Percentiles rank a stretch among this genome's conserved stretches.
These are phyloP conservation scores for Spinus olivaceus DNA, from an alignment of 2,797 vertebrate species.

Conservation along the genomic window DNA sequence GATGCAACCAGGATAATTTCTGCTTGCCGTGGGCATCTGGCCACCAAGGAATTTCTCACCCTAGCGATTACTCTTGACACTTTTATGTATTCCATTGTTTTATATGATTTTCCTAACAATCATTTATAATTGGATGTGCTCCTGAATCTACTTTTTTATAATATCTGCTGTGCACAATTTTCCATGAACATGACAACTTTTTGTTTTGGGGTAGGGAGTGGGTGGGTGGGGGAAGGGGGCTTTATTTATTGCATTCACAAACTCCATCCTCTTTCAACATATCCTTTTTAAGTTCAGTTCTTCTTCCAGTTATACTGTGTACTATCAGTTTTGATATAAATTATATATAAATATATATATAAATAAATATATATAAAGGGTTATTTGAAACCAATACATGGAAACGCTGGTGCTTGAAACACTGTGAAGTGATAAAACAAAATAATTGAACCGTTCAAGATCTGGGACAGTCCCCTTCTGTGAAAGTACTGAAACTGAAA, in stretches of 20 bases:
- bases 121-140: conserved; percentile 97
- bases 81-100: conserved; percentile 97
- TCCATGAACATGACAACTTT: conserved; percentile 89
- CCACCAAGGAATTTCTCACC: conserved; percentile 83
- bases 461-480: conserved; percentile 82
- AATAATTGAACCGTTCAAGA: conserved; percentile 78
- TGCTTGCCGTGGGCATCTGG: conserved; percentile 77
- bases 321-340: conserved; percentile 88
- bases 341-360: conserved; percentile 82
- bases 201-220: conserved; percentile 75
- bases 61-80: conserved; percentile 86
- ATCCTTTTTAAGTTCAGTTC: conserved; percentile 87
- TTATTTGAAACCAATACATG: conserved; percentile 87
- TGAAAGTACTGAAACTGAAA: conserved; percentile 75
- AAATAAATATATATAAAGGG: conserved; percentile 84
- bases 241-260: conserved; percentile 98
- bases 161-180: conserved; percentile 95
- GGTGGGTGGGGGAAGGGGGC: conserved; percentile 64
- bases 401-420: conserved; percentile 98
- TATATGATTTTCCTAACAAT: conserved; percentile 91
- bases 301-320: conserved; percentile 84
- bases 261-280: conserved; percentile 80
- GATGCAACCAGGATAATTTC: conserved; percentile 74
- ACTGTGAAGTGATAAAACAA: conserved; percentile 88
- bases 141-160: conserved; percentile 91